These are phyloP conservation scores for Glandiceps talaboti DNA, from an alignment of 53 echinoderm and acorn worm genomes.

Conservation along the genomic window DNA sequence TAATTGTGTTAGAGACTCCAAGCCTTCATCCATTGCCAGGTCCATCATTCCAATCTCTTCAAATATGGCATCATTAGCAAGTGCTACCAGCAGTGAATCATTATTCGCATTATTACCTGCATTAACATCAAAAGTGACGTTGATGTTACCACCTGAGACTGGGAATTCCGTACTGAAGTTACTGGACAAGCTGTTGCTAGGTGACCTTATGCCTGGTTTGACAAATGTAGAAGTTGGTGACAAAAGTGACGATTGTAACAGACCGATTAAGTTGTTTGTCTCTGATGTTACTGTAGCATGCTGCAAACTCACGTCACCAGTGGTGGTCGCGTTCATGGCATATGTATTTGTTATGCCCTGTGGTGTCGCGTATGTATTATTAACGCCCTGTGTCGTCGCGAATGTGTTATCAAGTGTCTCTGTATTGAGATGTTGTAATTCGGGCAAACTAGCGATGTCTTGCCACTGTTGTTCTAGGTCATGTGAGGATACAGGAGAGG, in stretches of 20 bases:
- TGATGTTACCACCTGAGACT: slow-evolving; percentile 9
- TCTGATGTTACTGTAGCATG: slow-evolving; percentile 47
- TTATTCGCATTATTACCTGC: slow-evolving; percentile 31
- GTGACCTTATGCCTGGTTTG: slow-evolving; percentile 42
- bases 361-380: slow-evolving; percentile 17
- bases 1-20: not conserved
- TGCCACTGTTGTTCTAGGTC: slow-evolving; percentile 90
- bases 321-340: slow-evolving; percentile 81
- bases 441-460: slow-evolving; percentile 77
- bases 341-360: slow-evolving; percentile 42
- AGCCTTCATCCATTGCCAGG: slow-evolving; percentile 35
- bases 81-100: slow-evolving; percentile 4
- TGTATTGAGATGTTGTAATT: slow-evolving; percentile 44
- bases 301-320: slow-evolving; percentile 89
- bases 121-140: slow-evolving; percentile 26
- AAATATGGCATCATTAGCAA: slow-evolving; percentile 4
- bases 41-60: slow-evolving; percentile 57
- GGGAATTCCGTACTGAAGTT: slow-evolving; percentile 14
- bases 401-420: too few relatives aligned
- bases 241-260: slow-evolving; percentile 31
- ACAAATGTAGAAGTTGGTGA: slow-evolving; percentile 53
- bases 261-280: not conserved
- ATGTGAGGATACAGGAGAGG: slow-evolving; percentile 30
- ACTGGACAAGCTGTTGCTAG: slow-evolving; percentile 25
- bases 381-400: not conserved